Evolutionary conservation across 1,140 invertebrate genomes (phyloP).

Genomic region (Linepithema humile): DNA sequence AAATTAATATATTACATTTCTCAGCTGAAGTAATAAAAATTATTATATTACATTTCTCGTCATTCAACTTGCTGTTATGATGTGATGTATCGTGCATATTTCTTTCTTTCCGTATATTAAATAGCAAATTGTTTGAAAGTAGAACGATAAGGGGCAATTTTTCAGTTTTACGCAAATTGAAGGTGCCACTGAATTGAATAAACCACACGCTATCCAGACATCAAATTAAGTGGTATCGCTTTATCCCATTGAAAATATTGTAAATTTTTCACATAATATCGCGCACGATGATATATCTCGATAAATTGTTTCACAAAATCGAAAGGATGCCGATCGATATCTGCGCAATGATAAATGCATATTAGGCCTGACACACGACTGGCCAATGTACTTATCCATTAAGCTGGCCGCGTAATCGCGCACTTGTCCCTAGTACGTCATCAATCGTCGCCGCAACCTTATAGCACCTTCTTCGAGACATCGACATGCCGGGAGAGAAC

Average conservation of each 20-base stretch:
- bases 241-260: background rate
- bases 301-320: slow-evolving; percentile 11
- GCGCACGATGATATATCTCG: background rate
- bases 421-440: slow-evolving; percentile 45
- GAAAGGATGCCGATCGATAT: slow-evolving; percentile 31
- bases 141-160: background rate
- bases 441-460: slow-evolving; percentile 44
- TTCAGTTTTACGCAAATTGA: background rate
- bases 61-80: background rate
- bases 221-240: background rate
- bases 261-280: background rate
- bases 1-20: too few species aligned
- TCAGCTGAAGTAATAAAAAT: background rate
- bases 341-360: slow-evolving; percentile 36
- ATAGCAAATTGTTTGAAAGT: background rate
- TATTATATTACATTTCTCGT: background rate
- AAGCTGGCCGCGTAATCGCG: slow-evolving; percentile 47
- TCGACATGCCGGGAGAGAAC: background rate
- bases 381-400: slow-evolving; percentile 37
- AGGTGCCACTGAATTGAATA: background rate
- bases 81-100: background rate
- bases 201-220: background rate
- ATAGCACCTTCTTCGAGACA: background rate
- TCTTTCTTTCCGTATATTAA: background rate
- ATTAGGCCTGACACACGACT: background rate